Conservation (phyloP, 1,140 invertebrate genomes). For the Dysdera silvatica region DNA sequence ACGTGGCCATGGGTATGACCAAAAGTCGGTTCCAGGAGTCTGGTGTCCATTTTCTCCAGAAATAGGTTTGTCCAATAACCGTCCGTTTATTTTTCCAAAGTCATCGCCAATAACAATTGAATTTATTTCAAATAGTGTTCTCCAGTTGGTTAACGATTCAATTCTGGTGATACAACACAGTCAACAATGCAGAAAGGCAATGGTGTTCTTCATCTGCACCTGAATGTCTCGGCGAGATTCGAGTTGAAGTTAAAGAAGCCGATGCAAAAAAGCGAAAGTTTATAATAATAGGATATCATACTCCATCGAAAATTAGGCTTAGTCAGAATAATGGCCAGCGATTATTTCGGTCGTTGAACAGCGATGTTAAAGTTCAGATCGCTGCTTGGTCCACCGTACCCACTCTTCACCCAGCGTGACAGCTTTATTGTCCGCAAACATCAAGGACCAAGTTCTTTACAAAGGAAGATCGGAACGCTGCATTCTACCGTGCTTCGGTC, state of each 20-base stretch:
- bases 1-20: conserved; percentile 28
- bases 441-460: no score
- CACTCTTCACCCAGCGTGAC: no score
- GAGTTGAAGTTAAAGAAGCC: no score
- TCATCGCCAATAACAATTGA: neutral
- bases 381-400: no score
- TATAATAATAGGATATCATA: no score
- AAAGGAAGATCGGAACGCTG: neutral
- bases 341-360: no score
- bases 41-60: conserved; percentile 10
- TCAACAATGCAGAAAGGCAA: neutral
- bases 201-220: neutral
- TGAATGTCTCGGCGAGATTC: no score
- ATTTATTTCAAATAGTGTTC: neutral
- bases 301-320: no score
- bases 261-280: no score
- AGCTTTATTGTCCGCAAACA: no score
- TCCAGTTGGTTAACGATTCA: neutral
- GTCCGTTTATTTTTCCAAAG: neutral
- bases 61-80: neutral
- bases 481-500: neutral
- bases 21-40: conserved; percentile 23
- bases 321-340: no score
- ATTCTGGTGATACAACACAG: neutral
- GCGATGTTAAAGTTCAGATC: no score